Conservation (phyloP, 2,888 invertebrate genomes). For the Gasteruption jaculator region DNA sequence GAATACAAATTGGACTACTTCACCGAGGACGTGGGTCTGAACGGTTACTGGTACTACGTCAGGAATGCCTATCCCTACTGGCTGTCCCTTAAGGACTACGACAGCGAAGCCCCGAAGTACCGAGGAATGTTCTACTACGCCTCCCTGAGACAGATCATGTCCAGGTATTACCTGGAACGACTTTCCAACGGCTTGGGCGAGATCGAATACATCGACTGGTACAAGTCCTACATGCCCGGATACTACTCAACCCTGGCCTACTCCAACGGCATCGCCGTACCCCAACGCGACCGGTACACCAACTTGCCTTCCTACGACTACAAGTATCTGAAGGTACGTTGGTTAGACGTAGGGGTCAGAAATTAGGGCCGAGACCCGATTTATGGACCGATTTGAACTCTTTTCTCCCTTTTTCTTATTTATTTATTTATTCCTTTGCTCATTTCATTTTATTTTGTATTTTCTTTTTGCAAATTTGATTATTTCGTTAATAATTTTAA, state of each 20-base stretch:
- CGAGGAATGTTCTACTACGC: conserved; percentile 65
- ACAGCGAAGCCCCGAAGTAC: conserved; percentile 53
- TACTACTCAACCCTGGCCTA: conserved; percentile 62
- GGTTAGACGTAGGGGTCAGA: neutral
- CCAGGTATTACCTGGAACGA: conserved; percentile 69
- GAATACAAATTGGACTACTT: conserved; percentile 65
- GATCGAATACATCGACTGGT: conserved; percentile 60
- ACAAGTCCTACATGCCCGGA: conserved; percentile 53
- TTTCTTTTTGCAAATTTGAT: neutral
- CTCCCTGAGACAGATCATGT: conserved; percentile 64
- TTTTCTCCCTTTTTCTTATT: neutral
- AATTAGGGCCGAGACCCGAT: too few relatives aligned
- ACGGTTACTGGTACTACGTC: conserved; percentile 66
- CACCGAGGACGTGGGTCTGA: conserved; percentile 66
- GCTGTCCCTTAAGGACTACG: conserved; percentile 57
- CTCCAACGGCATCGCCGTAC: conserved; percentile 61
- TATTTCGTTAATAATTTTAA: neutral
- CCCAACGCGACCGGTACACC: conserved; percentile 55
- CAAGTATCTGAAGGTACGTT: conserved; percentile 35
- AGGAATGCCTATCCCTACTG: conserved; percentile 65
- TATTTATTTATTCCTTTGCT: neutral
- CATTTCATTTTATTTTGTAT: neutral
- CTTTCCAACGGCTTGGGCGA: conserved; percentile 61
- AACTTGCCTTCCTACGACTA: conserved; percentile 42
- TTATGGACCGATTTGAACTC: neutral